Base-by-base conservation (phyloP, 2,888 invertebrate genomes). In the Drosophila planitibia region DNA sequence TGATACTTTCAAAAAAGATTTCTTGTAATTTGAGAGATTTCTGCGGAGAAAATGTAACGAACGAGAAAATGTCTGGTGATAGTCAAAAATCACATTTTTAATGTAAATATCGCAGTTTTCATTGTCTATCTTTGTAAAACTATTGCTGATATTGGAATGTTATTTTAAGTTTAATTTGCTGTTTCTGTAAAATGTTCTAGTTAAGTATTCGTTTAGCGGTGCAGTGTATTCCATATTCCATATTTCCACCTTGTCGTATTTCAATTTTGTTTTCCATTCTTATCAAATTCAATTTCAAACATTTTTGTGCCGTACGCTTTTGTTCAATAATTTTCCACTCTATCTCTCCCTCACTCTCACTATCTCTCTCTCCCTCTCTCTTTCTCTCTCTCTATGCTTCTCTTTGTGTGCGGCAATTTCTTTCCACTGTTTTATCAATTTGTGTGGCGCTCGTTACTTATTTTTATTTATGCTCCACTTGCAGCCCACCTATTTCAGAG, bases 371-470 rank as follows among this genome's bases (percentile, higher is more conserved):
- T 54, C 30, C 44, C 35, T 22, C 49, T 41, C 30, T 49, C 4
- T 63, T 19, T 28, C 59, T 63, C n/a, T 28, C 32, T 65, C 41
- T 83, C 25, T 74, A 68, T 74, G 61, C 67, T 70, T 80, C 47
- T 61, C 59, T 57, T 60, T 63, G 57, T 73, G 64, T 75, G 81
- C 79, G 83, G 85, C 85, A 85, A 84, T 84, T 81, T 83, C 85
- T 81, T 79, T 88, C 78, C 83, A 83, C 76, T 86, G 89, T 86
- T 87, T 87, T 87, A 89, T 89, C 86, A 87, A 89, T 89, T 84
- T 86, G 81, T 86, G 84, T 73, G 83, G 81, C 77, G 88, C 85
- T 86, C 85, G 88, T 86, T 88, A 80, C 77, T 86, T 89, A 86
- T 84, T 82, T 89, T 83, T 89, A 84, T 86, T 88, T 86, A 89